phyloP scores from a whole-genome alignment of 2,797 vertebrate genomes.

The Yasuhikotakia modesta region DNA sequence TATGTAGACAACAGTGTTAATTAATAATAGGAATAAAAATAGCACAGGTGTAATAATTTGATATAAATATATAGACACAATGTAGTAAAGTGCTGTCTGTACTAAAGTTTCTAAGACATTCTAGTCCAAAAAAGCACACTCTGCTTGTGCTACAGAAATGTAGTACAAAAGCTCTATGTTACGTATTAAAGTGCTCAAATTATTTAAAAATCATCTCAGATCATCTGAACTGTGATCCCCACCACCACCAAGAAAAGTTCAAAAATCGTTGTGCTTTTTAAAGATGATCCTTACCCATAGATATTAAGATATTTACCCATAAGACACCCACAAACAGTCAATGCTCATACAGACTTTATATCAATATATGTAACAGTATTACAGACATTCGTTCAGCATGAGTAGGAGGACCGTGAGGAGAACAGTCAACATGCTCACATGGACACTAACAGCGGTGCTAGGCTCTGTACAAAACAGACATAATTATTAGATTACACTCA shows the following conservation, averaged over 20 bases:
- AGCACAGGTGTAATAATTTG: background rate
- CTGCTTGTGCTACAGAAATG: background rate
- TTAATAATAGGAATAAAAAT: conserved; percentile 4
- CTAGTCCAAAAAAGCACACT: background rate
- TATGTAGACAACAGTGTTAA: background rate
- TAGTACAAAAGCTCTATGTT: background rate
- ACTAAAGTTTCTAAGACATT: background rate
- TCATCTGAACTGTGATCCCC: background rate
- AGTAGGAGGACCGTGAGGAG: conserved; percentile 58
- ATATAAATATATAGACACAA: background rate
- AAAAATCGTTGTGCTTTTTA: background rate
- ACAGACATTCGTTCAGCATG: conserved; percentile 42
- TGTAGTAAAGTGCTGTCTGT: background rate
- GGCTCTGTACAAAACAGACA: conserved; percentile 35
- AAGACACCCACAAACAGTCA: background rate
- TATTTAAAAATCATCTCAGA: conserved; percentile 4
- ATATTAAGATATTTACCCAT: background rate
- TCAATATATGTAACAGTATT: background rate
- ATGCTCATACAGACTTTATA: background rate
- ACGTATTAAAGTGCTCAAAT: background rate
- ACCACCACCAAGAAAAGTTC: background rate
- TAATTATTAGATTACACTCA: background rate
- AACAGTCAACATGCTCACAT: conserved; percentile 51
- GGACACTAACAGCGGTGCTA: conserved; percentile 35
- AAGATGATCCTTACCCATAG: background rate